phyloP scores from a whole-genome alignment of 2,888 invertebrate genomes.

The Rhyacophila evoluta region DNA sequence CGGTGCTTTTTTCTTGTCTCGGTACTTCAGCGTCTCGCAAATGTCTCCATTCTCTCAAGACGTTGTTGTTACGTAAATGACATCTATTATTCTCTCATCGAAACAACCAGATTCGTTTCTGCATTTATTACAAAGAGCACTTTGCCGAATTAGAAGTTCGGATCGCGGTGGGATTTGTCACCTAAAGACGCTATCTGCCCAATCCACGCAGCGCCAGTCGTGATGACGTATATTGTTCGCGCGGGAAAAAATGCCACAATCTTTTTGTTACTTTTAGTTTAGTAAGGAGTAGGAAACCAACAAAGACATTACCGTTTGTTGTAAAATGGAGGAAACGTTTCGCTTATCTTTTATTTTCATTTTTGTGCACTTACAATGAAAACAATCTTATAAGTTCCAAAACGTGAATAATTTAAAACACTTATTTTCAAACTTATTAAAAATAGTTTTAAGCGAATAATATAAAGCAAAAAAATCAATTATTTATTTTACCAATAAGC shows the following conservation, averaged over 20 bases:
- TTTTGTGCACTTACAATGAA: too few relatives aligned
- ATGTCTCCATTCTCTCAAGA: not conserved
- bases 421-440: too few relatives aligned
- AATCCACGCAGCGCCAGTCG: not conserved
- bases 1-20: not conserved
- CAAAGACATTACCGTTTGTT: not conserved
- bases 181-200: not conserved
- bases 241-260: not conserved
- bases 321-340: not conserved
- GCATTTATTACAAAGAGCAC: constrained; percentile 38
- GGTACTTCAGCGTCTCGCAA: not conserved
- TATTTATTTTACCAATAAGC: too few relatives aligned
- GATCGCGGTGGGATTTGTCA: constrained; percentile 29
- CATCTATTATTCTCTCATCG: not conserved
- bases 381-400: too few relatives aligned
- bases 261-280: not conserved
- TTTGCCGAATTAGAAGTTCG: constrained; percentile 45
- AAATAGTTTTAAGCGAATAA: too few relatives aligned
- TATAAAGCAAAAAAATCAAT: too few relatives aligned
- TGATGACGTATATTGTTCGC: constrained; percentile 24
- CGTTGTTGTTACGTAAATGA: not conserved
- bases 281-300: not conserved
- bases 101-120: not conserved
- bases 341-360: too few relatives aligned
- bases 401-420: too few relatives aligned